phyloP scores from a whole-genome alignment of 2,113 vertebrate species.

The Microtus richardsoni region DNA sequence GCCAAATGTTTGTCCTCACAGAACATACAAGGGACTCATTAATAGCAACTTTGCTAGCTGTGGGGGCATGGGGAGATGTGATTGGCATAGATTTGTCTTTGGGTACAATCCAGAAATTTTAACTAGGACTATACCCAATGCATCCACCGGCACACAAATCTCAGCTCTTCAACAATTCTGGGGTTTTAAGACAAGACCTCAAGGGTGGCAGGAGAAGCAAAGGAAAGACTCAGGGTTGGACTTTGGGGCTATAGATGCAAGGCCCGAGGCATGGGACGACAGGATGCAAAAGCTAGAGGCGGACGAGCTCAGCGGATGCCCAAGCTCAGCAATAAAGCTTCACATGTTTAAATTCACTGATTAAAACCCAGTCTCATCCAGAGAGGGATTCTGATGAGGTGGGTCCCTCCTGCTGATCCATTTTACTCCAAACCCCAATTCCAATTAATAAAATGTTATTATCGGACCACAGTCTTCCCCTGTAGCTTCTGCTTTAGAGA shows the following conservation, averaged over 20 bases:
- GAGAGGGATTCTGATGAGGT: not conserved
- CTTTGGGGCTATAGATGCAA: not conserved
- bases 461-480: not conserved
- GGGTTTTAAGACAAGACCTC: not conserved
- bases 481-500: constrained; percentile 18
- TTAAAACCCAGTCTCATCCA: not conserved
- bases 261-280: not conserved
- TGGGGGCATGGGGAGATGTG: not conserved
- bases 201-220: not conserved
- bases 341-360: constrained; percentile 6
- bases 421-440: not conserved
- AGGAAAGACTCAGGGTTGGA: not conserved
- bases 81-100: constrained; percentile 6
- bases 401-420: not conserved
- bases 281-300: not conserved
- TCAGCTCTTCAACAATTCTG: not conserved
- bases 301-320: not conserved
- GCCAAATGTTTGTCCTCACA: not conserved
- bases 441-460: not conserved
- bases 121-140: not conserved
- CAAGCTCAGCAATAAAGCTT: not conserved
- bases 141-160: not conserved
- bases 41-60: constrained; percentile 4
- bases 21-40: not conserved
- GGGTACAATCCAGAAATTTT: constrained; percentile 14